phyloP scores from a whole-genome alignment of 2,888 invertebrate species.

The Drosophila infuscata region DNA sequence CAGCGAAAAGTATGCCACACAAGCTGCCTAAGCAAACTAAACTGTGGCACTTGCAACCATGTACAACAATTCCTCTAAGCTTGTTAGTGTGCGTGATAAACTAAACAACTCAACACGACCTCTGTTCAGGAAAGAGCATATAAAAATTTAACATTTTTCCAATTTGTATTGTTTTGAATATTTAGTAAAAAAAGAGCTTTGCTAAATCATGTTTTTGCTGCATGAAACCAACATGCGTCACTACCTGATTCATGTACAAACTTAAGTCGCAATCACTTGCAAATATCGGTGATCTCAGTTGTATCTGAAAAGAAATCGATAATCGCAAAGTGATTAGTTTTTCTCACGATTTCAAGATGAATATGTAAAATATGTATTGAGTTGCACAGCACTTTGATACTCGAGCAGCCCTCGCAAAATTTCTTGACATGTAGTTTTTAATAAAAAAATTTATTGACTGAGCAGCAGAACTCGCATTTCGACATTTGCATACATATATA shows the following conservation, averaged over 20 bases:
- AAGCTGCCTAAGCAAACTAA: constrained; percentile 18
- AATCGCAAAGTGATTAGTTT: not conserved
- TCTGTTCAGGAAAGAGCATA: not conserved
- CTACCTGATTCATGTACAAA: not conserved
- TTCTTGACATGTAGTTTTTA: constrained; percentile 31
- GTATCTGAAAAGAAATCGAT: too few species aligned
- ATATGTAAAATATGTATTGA: not conserved
- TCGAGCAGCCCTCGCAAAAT: constrained; percentile 41
- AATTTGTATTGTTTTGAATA: not conserved
- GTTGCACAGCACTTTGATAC: not conserved
- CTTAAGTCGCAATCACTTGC: not conserved
- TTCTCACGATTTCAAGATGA: not conserved
- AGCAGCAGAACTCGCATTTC: constrained; percentile 1
- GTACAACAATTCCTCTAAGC: constrained; percentile 1
- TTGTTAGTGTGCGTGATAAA: not conserved
- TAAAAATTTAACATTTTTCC: not conserved
- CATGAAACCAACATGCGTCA: not conserved
- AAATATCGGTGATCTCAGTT: not conserved
- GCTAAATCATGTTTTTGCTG: not conserved
- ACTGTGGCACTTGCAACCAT: constrained; percentile 8
- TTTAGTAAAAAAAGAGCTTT: not conserved
- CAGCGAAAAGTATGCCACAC: constrained; percentile 12
- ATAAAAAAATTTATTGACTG: constrained; percentile 44
- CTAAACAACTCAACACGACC: not conserved
- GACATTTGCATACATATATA: not conserved